Conservation (phyloP, 2,113 vertebrate genomes). For the Macheiramphus alcinus region DNA sequence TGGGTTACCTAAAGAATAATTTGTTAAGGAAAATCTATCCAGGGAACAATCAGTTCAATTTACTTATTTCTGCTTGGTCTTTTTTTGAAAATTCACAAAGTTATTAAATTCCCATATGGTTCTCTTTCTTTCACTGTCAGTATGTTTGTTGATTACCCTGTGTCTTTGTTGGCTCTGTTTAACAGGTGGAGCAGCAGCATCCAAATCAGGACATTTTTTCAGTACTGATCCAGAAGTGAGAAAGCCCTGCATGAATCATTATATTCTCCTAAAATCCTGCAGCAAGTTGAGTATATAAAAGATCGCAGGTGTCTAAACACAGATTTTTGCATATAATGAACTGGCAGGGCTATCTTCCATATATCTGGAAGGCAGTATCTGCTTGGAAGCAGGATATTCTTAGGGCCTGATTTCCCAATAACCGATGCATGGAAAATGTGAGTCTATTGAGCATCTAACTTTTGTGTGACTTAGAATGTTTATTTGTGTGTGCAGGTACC, state of each 20-base stretch:
- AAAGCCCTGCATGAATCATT: neutral
- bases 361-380: neutral
- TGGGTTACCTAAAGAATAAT: neutral
- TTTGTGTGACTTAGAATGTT: neutral
- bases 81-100: neutral
- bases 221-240: neutral
- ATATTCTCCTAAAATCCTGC: neutral
- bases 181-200: neutral
- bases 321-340: neutral
- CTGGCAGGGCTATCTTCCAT: neutral
- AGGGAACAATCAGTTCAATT: neutral
- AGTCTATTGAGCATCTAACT: neutral
- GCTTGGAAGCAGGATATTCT: neutral
- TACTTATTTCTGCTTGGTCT: neutral
- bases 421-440: neutral
- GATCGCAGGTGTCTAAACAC: neutral
- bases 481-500: neutral
- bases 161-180: neutral
- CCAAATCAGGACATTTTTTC: neutral
- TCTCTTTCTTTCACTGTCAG: neutral
- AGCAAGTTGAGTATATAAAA: neutral
- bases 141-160: neutral
- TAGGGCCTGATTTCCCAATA: neutral
- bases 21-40: neutral
- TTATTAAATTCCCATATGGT: neutral